Conservation (phyloP, 2,888 invertebrate species). For the Thyatira batis region DNA sequence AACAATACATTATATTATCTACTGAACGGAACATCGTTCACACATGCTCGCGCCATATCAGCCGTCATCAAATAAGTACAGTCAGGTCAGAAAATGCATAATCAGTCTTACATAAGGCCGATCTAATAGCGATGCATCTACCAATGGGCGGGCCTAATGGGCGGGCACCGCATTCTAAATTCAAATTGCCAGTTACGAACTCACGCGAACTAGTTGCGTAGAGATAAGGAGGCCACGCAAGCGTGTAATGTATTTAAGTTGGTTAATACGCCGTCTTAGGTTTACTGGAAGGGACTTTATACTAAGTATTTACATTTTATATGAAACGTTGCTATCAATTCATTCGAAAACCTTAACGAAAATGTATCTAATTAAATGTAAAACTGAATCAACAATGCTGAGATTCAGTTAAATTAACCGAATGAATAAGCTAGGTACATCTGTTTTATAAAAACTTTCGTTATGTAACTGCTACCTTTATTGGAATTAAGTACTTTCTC, state of each 20-base stretch:
- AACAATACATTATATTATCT: conserved; percentile 16
- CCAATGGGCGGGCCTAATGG: conserved; percentile 62
- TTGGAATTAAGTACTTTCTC: not conserved
- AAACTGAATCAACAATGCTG: too few species aligned
- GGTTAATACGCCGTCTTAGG: not conserved
- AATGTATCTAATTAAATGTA: too few species aligned
- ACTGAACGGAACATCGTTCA: conserved; percentile 9
- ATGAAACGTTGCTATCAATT: not conserved
- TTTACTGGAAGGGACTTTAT: not conserved
- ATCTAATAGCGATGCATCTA: conserved; percentile 65
- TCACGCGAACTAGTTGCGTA: conserved; percentile 65
- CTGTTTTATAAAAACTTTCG: too few species aligned
- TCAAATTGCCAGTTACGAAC: conserved; percentile 67
- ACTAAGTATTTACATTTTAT: not conserved
- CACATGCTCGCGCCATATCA: conserved; percentile 1
- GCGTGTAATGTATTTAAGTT: not conserved
- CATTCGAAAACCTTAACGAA: too few species aligned
- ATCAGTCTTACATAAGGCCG: conserved; percentile 65
- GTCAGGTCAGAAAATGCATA: conserved; percentile 61
- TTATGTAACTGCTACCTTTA: not conserved
- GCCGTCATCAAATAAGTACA: conserved; percentile 29
- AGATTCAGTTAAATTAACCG: too few species aligned
- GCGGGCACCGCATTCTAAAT: conserved; percentile 71
- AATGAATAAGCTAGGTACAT: too few species aligned
- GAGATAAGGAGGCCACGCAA: conserved; percentile 31